Conservation (phyloP, 2,797 vertebrate species). For the Rhadinocentrus ornatus region DNA sequence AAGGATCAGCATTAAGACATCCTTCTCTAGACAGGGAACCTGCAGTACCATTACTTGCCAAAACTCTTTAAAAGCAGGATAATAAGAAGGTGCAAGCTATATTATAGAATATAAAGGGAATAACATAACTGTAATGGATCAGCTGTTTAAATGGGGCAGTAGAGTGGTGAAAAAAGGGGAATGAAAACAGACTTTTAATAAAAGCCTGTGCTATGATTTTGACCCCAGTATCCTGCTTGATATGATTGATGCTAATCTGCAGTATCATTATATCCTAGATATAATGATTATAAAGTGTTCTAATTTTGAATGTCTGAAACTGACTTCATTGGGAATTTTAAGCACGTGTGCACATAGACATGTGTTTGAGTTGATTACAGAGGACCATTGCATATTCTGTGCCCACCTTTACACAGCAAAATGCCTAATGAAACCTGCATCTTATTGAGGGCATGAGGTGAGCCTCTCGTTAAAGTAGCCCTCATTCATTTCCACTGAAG, state of each 20-base stretch:
- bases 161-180: slow-evolving; percentile 26
- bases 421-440: slow-evolving; percentile 58
- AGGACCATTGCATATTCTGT: slow-evolving; percentile 58
- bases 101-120: slow-evolving; percentile 27
- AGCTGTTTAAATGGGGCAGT: slow-evolving; percentile 38
- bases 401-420: slow-evolving; percentile 57
- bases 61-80: slow-evolving; percentile 40
- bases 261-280: no score
- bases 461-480: slow-evolving; percentile 66
- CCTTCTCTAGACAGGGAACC: slow-evolving; percentile 36
- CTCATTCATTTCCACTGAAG: slow-evolving; percentile 53
- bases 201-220: slow-evolving; percentile 43
- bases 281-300: no score
- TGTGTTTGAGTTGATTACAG: slow-evolving; percentile 26
- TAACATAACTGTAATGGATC: slow-evolving; percentile 47
- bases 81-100: slow-evolving; percentile 20
- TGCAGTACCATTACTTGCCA: slow-evolving; percentile 36
- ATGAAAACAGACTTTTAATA: slow-evolving; percentile 49
- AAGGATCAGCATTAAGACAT: slow-evolving; percentile 50
- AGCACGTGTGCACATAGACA: background rate
- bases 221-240: slow-evolving; percentile 40
- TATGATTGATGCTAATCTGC: no score
- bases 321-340: slow-evolving; percentile 31
- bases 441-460: slow-evolving; percentile 52
- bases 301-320: slow-evolving; percentile 9